Evolutionary conservation across 2,888 invertebrate genomes (phyloP), one percentile per base, ranked within the genome.

Genomic region (Oligia latruncula): DNA sequence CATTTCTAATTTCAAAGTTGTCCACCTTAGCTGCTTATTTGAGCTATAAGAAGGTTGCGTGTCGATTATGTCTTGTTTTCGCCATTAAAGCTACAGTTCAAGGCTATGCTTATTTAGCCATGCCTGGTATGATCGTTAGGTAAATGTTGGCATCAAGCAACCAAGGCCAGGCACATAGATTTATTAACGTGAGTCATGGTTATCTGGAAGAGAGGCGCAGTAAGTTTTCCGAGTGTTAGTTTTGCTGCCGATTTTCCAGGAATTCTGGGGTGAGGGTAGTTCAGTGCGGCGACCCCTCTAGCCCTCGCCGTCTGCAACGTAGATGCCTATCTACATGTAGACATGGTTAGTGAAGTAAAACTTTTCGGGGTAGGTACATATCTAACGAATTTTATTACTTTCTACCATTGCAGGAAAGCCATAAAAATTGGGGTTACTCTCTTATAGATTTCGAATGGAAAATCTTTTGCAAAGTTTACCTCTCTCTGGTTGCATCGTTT

Each of bases 201-300:
- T 84, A 78, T 80, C 84, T 81, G 77, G 72, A 77, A 86, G 76
- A 83, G 78, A 86, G 78, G 80, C 70, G 74, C 67, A 81, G 80
- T 80, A 85, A 82, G 80, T 82, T 85, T 86, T 86, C 78, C 74
- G 71, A 80, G 84, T 79, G 86, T 90, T 89, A 85, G 85, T 87
- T 84, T 90, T 83, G 82, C 83, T 80, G 84, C 73, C 86, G 78
- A 71, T 88, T 90, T 93, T 91, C 91, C 90, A 84, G 87, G 91
- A 92, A 92, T 83, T 83, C 55, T 71, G 76, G 78, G 83, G 88
- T 85, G 83, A 78, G 88, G 87, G 87, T 88, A 83, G 81, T 77
- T 85, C 55, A 73, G 87, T 88, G 87, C 89, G 78, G 84, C 85
- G 89, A 91, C 91, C 92, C 90, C 88, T 89, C 83, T 80, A 83